Conservation (phyloP, 2,888 invertebrate genomes). For the Drosophila rubida region DNA sequence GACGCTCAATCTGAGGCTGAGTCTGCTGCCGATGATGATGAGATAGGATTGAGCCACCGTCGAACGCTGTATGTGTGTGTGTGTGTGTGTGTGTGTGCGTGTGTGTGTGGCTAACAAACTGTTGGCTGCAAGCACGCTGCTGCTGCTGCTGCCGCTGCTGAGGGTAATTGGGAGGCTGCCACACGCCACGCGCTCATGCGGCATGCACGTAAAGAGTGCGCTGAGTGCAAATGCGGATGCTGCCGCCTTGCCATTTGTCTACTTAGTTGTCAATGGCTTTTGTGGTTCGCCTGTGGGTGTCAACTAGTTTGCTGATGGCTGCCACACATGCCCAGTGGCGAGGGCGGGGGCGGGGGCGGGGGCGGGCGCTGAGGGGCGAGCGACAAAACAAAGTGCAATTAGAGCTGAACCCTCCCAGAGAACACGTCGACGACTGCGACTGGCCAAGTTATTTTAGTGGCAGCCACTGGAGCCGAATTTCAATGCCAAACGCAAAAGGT, state of each 20-base stretch:
- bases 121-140: neutral
- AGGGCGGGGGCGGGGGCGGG: too few relatives aligned
- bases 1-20: neutral
- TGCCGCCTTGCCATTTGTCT: conserved; percentile 27
- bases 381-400: conserved; percentile 45
- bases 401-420: conserved; percentile 10
- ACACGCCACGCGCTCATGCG: neutral
- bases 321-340: neutral
- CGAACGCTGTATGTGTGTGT: conserved; percentile 9
- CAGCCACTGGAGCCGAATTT: conserved; percentile 29
- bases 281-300: conserved; percentile 12
- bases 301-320: conserved; percentile 28
- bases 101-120: conserved; percentile 21
- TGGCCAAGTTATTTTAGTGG: conserved; percentile 32
- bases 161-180: neutral
- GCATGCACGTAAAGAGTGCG: neutral
- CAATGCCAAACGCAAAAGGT: conserved; percentile 65
- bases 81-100: too few relatives aligned
- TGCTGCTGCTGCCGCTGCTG: too few relatives aligned
- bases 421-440: neutral
- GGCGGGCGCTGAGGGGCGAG: conserved; percentile 26
- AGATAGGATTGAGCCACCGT: conserved; percentile 1
- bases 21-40: conserved; percentile 2
- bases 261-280: conserved; percentile 37
- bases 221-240: neutral